These are phyloP conservation scores for Rhyzopertha dominica DNA, from an alignment of 1,140 invertebrate genomes.

Conservation along the genomic window DNA sequence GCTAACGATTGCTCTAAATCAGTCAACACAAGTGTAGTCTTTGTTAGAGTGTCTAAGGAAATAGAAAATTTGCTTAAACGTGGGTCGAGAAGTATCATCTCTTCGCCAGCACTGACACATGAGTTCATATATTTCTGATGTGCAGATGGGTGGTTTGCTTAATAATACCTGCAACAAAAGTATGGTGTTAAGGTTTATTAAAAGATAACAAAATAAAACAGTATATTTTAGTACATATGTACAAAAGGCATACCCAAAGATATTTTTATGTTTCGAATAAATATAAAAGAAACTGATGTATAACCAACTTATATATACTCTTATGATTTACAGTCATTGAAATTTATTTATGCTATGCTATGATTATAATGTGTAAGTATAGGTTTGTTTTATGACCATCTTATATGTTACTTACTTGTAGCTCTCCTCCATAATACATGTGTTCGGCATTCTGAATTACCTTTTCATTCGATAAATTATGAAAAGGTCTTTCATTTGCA, in stretches of 20 bases:
- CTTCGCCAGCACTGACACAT: constrained; percentile 75
- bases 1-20: constrained; percentile 11
- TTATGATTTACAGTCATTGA: background rate
- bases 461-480: constrained; percentile 65
- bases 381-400: background rate
- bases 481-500: constrained; percentile 67
- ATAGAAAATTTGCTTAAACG: constrained; percentile 70
- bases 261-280: background rate
- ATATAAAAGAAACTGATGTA: background rate
- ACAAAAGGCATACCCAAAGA: background rate
- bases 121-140: constrained; percentile 71
- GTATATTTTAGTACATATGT: background rate
- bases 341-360: background rate
- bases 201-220: too few species aligned
- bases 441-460: constrained; percentile 69
- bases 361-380: background rate
- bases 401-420: constrained; percentile 55
- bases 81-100: constrained; percentile 61
- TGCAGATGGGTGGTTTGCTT: constrained; percentile 65
- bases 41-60: constrained; percentile 61
- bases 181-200: constrained; percentile 15
- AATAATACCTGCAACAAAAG: constrained; percentile 52
- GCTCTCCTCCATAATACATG: constrained; percentile 61
- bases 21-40: constrained; percentile 50
- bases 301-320: background rate